Evolutionary conservation across 1,140 invertebrate species (phyloP).

Genomic region (Calliopsis andreniformis): DNA sequence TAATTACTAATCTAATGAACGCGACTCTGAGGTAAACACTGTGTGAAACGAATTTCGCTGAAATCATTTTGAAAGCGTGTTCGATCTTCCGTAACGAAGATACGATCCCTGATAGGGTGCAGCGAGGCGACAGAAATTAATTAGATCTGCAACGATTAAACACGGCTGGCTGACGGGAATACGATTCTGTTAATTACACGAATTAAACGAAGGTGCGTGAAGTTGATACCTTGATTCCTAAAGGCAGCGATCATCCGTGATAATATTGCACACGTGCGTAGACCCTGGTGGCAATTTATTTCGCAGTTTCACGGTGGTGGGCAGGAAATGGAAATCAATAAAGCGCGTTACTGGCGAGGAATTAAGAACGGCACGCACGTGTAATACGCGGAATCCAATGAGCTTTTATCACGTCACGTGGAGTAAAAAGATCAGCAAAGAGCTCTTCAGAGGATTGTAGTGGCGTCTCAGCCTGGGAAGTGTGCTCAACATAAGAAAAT

Average conservation of each 20-base stretch:
- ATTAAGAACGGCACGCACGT: background rate
- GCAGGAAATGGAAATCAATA: background rate
- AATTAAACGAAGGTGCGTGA: conserved; percentile 25
- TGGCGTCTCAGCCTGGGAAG: too few species aligned
- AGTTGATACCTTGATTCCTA: background rate
- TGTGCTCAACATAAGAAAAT: too few species aligned
- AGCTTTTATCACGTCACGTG: conserved; percentile 11
- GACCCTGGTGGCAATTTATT: too few species aligned
- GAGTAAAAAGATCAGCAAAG: background rate
- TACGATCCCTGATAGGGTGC: background rate
- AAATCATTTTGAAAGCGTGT: background rate
- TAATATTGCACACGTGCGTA: too few species aligned
- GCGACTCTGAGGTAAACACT: too few species aligned
- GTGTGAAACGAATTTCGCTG: background rate
- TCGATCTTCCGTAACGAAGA: background rate
- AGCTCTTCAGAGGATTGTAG: too few species aligned
- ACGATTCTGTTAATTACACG: conserved; percentile 1
- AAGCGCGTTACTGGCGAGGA: background rate
- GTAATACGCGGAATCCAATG: background rate
- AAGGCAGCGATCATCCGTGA: conserved; percentile 12
- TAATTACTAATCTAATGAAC: too few species aligned
- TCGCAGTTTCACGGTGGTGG: background rate
- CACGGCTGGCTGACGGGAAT: background rate
- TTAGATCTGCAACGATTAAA: conserved; percentile 5
- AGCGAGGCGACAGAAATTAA: conserved; percentile 13